Percentiles rank a stretch among this genome's conserved stretches.
Evolutionary conservation across 2,888 invertebrate genomes (phyloP).

Genomic region (Ganaspis brasiliensis): DNA sequence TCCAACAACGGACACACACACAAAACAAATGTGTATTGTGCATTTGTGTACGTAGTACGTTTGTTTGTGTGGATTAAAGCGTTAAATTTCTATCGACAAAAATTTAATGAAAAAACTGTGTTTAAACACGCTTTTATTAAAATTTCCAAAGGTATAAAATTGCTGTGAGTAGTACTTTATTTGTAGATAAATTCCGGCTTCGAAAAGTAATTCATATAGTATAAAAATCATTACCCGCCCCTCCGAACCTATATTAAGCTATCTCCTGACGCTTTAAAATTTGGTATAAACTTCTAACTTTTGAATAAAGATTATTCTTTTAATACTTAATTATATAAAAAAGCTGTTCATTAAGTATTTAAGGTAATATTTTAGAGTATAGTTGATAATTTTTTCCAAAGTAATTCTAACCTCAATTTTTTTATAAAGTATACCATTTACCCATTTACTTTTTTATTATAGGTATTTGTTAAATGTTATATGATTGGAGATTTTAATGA

Average conservation of each 20-base stretch:
- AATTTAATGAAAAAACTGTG: slow-evolving; percentile 1
- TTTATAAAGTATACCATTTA: no score
- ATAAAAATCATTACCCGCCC: slow-evolving; percentile 10
- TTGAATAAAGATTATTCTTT: background rate
- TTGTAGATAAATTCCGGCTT: background rate
- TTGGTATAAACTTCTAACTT: background rate
- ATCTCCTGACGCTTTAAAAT: slow-evolving; percentile 9
- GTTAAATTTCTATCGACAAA: background rate
- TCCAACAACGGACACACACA: no score
- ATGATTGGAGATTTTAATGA: no score
- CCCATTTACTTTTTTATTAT: no score
- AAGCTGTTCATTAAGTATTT: no score
- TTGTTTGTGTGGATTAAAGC: background rate
- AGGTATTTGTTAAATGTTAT: no score
- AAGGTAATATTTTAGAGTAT: no score
- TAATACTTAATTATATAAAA: no score
- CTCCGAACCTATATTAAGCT: background rate
- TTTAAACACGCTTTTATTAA: background rate
- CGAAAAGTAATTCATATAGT: background rate
- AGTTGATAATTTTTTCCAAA: no score
- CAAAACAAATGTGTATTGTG: no score
- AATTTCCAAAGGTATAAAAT: background rate
- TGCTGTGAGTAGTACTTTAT: background rate
- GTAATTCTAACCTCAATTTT: no score
- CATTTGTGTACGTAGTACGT: no score